phyloP scores from a whole-genome alignment of 2,113 vertebrate genomes.

The Laterallus jamaicensis region DNA sequence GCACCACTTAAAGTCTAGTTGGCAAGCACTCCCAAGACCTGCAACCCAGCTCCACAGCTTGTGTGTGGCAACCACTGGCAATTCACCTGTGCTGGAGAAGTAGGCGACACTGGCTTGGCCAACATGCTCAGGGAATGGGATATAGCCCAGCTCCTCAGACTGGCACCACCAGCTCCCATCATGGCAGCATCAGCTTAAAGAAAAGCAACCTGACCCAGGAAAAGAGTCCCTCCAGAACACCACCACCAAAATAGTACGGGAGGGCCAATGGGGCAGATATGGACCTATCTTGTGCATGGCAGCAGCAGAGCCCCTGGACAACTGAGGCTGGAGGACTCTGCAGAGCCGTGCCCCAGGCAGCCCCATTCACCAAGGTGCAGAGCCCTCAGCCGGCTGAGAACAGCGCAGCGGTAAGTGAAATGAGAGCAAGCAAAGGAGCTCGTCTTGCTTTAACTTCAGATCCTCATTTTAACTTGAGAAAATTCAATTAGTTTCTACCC shows the following conservation, averaged over 20 bases:
- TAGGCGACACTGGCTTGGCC: neutral
- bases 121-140: neutral
- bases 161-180: neutral
- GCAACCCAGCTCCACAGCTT: neutral
- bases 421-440: constrained; percentile 26
- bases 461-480: constrained; percentile 47
- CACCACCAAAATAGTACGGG: rapidly evolving
- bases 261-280: neutral
- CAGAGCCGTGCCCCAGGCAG: neutral
- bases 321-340: neutral
- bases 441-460: constrained; percentile 47
- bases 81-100: neutral
- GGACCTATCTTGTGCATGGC: neutral
- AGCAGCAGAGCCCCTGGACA: neutral
- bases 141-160: neutral
- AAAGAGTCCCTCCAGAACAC: neutral
- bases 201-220: neutral
- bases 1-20: rapidly evolving
- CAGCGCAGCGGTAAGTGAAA: constrained; percentile 24
- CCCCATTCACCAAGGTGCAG: neutral
- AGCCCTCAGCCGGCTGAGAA: neutral
- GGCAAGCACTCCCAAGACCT: neutral
- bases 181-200: neutral
- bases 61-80: neutral
- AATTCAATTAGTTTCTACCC: constrained; percentile 72